These are phyloP conservation scores for Caenorhabditis sp. DNA, from an alignment of 2,888 invertebrate genomes.

Conservation along the genomic window DNA sequence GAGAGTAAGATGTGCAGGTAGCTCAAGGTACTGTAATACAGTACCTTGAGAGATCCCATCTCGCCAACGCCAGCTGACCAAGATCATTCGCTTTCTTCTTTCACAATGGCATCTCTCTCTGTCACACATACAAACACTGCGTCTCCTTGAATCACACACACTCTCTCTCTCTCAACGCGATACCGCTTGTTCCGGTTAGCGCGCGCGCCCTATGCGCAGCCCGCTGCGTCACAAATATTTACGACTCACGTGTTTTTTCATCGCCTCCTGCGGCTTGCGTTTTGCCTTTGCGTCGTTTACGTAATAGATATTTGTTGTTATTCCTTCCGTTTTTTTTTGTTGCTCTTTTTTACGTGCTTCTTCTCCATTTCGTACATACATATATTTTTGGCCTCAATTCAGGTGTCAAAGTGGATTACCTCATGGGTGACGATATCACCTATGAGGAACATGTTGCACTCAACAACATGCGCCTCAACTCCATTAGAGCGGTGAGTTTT, in stretches of 20 bases:
- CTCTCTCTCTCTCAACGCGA: not conserved
- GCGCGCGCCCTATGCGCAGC: not conserved
- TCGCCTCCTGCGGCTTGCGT: too few relatives aligned
- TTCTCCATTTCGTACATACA: not conserved
- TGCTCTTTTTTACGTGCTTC: not conserved
- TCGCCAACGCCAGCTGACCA: not conserved
- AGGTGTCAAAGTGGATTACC: conserved; percentile 2
- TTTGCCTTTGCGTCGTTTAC: not conserved
- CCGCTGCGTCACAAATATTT: not conserved
- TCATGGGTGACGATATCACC: conserved; percentile 36
- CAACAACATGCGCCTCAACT: conserved; percentile 47
- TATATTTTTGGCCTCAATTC: not conserved
- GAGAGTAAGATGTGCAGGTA: too few relatives aligned
- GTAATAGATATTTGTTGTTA: not conserved
- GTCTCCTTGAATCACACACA: not conserved
- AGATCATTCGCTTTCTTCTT: not conserved
- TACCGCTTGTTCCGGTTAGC: not conserved
- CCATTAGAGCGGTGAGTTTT: conserved; percentile 43
- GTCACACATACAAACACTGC: conserved; percentile 1
- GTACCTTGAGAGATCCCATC: too few relatives aligned
- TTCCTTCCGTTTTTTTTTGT: not conserved
- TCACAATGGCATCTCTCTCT: not conserved
- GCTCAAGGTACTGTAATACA: too few relatives aligned
- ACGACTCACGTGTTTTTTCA: conserved; percentile 4
- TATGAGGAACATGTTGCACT: conserved; percentile 54